Percentiles rank a stretch among this genome's conserved stretches.
phyloP scores from a whole-genome alignment of 2,113 vertebrate genomes.

The Forbesichthys agassizii region DNA sequence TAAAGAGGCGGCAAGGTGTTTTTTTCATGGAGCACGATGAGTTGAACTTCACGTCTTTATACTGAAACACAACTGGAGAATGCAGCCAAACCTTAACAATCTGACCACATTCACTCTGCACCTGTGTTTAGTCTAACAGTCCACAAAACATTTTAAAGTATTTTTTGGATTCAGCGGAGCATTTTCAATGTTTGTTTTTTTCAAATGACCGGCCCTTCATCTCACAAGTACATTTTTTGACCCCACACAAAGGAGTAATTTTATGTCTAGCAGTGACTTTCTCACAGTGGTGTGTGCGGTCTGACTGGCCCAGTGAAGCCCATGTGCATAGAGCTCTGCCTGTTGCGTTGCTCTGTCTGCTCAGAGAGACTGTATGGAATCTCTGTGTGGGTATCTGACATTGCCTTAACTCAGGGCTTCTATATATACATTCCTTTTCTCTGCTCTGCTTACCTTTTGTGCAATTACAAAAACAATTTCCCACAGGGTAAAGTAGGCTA shows the following conservation, averaged over 20 bases:
- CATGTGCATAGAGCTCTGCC: background rate
- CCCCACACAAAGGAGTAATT: constrained; percentile 39
- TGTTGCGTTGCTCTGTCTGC: constrained; percentile 20
- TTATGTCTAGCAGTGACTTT: constrained; percentile 48
- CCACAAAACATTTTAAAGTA: constrained; percentile 44
- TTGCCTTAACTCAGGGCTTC: too few species aligned
- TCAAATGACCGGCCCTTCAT: constrained; percentile 44
- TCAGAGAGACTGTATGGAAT: too few species aligned
- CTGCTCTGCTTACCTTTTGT: too few species aligned
- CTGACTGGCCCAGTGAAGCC: constrained; percentile 14
- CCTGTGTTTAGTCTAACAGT: constrained; percentile 54
- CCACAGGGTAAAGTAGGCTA: background rate
- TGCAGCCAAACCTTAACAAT: too few species aligned
- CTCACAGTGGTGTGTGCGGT: constrained; percentile 47
- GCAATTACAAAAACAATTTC: too few species aligned
- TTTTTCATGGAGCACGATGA: background rate
- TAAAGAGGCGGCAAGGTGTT: too few species aligned
- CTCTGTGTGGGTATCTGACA: too few species aligned
- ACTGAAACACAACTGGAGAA: too few species aligned
- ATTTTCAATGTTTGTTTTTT: constrained; percentile 54
- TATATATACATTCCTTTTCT: too few species aligned
- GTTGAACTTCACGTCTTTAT: constrained; percentile 6
- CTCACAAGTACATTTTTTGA: constrained; percentile 35
- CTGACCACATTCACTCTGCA: constrained; percentile 21
- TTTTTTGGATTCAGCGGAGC: constrained; percentile 64